Percentiles rank a stretch among this genome's conserved stretches.
These are phyloP conservation scores for Taeniopygia guttata DNA, from an alignment of 2,797 vertebrate genomes.

Conservation along the genomic window DNA sequence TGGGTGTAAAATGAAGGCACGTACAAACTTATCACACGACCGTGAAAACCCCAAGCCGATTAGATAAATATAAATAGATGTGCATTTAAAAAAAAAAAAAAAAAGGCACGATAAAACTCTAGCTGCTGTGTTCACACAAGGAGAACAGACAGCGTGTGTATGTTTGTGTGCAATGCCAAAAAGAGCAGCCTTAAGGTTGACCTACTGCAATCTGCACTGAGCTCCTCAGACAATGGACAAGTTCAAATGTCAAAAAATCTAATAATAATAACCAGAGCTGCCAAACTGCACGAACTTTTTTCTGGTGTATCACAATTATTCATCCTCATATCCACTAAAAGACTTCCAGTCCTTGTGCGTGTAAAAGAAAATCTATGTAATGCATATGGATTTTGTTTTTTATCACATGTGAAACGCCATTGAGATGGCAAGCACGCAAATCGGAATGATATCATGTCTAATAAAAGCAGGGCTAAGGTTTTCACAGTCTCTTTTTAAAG, in stretches of 20 bases:
- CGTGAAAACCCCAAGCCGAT: conserved; percentile 7
- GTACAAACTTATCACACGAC: neutral
- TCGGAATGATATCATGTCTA: conserved; percentile 40
- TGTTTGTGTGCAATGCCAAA: conserved; percentile 61
- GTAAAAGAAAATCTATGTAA: conserved; percentile 43
- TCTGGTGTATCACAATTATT: conserved; percentile 36
- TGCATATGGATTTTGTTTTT: neutral
- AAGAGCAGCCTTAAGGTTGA: conserved; percentile 73
- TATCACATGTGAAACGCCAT: conserved; percentile 18
- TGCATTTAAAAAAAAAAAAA: neutral
- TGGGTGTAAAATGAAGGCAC: neutral
- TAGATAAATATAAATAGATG: conserved; percentile 2
- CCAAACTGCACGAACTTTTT: conserved; percentile 58
- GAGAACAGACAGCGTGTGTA: conserved; percentile 17
- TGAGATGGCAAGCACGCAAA: conserved; percentile 53
- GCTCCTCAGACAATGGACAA: conserved; percentile 73
- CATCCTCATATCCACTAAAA: conserved; percentile 38
- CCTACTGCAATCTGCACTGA: conserved; percentile 65
- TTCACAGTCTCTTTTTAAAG: conserved; percentile 52
- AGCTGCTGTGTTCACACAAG: conserved; percentile 2
- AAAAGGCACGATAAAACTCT: neutral
- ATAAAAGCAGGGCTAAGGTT: conserved; percentile 49
- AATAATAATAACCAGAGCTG: conserved; percentile 58
- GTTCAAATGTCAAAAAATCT: conserved; percentile 75
- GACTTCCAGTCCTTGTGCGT: neutral